These are phyloP conservation scores for Ischnus inquisitorius DNA, from an alignment of 2,888 invertebrate species.

Conservation along the genomic window DNA sequence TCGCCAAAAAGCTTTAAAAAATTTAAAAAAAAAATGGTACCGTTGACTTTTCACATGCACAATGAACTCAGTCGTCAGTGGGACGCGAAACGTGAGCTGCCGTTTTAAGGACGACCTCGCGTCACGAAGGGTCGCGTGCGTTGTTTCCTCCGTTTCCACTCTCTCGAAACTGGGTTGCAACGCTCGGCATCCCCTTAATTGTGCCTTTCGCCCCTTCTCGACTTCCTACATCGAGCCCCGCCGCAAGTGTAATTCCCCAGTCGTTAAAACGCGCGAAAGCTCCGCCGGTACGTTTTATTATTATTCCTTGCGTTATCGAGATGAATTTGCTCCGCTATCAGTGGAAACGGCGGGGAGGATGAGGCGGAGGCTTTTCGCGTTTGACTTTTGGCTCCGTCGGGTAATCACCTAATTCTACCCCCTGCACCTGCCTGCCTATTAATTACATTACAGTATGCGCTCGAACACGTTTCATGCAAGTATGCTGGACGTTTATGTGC, in stretches of 20 bases:
- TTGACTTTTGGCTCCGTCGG: constrained; percentile 49
- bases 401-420: constrained; percentile 21
- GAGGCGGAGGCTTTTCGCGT: constrained; percentile 1
- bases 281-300: constrained; percentile 20
- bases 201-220: constrained; percentile 55
- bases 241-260: constrained; percentile 50
- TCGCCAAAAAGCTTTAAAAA: constrained; percentile 35
- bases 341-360: background rate
- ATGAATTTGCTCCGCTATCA: constrained; percentile 44
- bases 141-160: constrained; percentile 51
- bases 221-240: constrained; percentile 10
- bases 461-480: constrained; percentile 48
- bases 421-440: constrained; percentile 10
- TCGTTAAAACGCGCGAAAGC: constrained; percentile 53
- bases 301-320: constrained; percentile 22
- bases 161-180: constrained; percentile 77
- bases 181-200: constrained; percentile 78
- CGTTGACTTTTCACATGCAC: constrained; percentile 61
- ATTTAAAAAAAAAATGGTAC: constrained; percentile 38
- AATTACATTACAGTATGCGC: constrained; percentile 33
- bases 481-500: constrained; percentile 44
- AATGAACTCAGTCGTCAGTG: constrained; percentile 63
- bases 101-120: constrained; percentile 75
- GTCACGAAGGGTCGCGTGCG: constrained; percentile 83
- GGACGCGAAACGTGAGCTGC: constrained; percentile 67